Percentiles rank a stretch among this genome's conserved stretches.
phyloP scores from a whole-genome alignment of 2,797 vertebrate species.

The Ptychadena robeensis region DNA sequence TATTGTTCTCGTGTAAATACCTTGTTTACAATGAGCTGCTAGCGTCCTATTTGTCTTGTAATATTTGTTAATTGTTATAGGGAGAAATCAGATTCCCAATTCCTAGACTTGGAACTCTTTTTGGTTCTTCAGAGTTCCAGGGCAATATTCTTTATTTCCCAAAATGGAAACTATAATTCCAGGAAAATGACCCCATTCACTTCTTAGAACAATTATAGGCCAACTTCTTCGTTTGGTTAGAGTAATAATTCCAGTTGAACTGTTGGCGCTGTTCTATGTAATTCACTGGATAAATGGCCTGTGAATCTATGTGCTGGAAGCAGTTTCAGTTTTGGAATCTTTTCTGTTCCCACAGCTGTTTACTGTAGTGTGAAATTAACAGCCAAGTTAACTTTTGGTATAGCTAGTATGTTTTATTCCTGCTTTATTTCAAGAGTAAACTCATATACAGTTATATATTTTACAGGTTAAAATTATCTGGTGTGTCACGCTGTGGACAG shows the following conservation, averaged over 20 bases:
- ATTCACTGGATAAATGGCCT: conserved; percentile 10
- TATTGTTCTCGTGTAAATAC: conserved; percentile 9
- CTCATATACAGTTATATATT: no score
- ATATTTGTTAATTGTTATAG: not conserved
- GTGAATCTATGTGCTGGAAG: conserved; percentile 33
- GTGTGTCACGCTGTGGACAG: no score
- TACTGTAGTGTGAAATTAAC: not conserved
- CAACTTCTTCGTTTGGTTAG: not conserved
- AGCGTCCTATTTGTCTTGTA: conserved; percentile 2
- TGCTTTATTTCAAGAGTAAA: not conserved
- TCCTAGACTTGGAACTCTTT: not conserved
- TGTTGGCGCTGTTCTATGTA: conserved; percentile 9
- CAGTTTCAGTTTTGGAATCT: conserved; percentile 12
- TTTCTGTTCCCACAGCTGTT: conserved; percentile 43
- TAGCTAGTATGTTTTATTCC: not conserved
- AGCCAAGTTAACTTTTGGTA: not conserved
- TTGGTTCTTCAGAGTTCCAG: not conserved
- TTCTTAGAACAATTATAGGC: conserved; percentile 8
- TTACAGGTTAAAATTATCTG: no score
- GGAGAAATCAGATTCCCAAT: conserved; percentile 28
- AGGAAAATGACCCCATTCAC: conserved; percentile 6
- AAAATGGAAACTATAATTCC: conserved; percentile 29
- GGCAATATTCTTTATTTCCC: conserved; percentile 19
- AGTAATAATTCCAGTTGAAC: conserved; percentile 16
- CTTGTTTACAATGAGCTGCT: conserved; percentile 4